Evolutionary conservation across 1,140 invertebrate genomes (phyloP).

Genomic region (Drosophila rhopaloa): DNA sequence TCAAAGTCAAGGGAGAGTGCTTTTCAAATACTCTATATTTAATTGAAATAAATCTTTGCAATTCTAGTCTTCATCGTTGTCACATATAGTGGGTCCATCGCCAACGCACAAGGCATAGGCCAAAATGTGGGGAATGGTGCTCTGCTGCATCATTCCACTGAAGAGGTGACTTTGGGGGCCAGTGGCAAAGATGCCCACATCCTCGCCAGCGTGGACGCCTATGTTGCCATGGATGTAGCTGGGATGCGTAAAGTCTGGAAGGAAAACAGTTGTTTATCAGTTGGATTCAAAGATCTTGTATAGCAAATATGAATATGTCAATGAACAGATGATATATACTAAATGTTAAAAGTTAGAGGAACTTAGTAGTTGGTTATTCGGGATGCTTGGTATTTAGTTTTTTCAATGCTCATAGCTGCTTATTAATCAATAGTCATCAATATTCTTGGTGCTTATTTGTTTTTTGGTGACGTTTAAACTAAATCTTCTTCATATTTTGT

Average conservation of each 20-base stretch:
- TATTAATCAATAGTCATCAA: too few species aligned
- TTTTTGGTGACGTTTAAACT: too few species aligned
- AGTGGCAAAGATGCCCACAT: conserved; percentile 88
- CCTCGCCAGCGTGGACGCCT: conserved; percentile 89
- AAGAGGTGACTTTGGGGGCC: conserved; percentile 90
- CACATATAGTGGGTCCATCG: conserved; percentile 64
- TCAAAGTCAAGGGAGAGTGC: conserved; percentile 5
- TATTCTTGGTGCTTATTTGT: too few species aligned
- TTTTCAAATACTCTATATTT: conserved; percentile 22
- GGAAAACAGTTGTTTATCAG: background rate
- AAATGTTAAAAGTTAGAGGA: too few species aligned
- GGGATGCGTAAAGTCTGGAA: conserved; percentile 84
- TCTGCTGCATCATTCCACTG: conserved; percentile 90
- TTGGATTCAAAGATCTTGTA: too few species aligned
- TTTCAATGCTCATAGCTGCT: too few species aligned
- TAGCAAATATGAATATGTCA: too few species aligned
- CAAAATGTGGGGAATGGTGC: conserved; percentile 90
- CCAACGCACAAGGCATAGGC: conserved; percentile 88
- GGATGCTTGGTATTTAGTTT: too few species aligned
- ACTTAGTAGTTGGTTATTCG: too few species aligned
- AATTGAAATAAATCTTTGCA: background rate
- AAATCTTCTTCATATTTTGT: too few species aligned
- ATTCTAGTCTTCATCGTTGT: conserved; percentile 7
- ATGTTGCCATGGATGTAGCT: conserved; percentile 79
- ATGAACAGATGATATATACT: too few species aligned